phyloP scores from a whole-genome alignment of 1,140 invertebrate species.

The Apocrypta bakeri region DNA sequence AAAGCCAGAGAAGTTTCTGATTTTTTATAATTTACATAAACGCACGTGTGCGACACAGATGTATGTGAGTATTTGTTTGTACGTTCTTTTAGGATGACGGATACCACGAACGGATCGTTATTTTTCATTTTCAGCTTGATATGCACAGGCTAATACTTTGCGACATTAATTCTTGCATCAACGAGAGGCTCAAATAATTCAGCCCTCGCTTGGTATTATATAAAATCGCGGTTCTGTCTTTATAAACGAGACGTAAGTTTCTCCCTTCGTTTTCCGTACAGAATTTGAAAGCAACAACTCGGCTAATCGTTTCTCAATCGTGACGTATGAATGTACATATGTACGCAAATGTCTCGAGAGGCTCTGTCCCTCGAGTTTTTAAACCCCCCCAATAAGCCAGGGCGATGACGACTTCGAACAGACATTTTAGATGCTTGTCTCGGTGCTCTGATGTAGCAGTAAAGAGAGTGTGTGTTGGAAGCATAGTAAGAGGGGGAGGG shows the following conservation, averaged over 20 bases:
- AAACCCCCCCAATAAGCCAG: not conserved
- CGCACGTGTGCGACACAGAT: not conserved
- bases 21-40: too few species aligned
- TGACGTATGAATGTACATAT: not conserved
- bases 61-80: not conserved
- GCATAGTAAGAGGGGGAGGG: not conserved
- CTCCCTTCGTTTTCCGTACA: conserved; percentile 2
- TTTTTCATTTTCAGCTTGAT: not conserved
- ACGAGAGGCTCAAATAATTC: not conserved
- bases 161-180: conserved; percentile 19
- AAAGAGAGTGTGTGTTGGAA: not conserved
- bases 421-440: not conserved
- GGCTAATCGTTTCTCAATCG: conserved; percentile 35
- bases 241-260: not conserved
- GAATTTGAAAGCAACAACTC: conserved; percentile 5
- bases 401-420: not conserved
- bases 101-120: not conserved
- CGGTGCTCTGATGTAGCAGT: not conserved
- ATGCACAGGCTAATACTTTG: not conserved
- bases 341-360: not conserved
- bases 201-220: not conserved
- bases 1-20: too few species aligned
- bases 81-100: too few species aligned
- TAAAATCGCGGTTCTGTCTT: not conserved
- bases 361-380: not conserved